Base-by-base conservation (phyloP, 2,113 vertebrate genomes). In the Amazona guildingii region DNA sequence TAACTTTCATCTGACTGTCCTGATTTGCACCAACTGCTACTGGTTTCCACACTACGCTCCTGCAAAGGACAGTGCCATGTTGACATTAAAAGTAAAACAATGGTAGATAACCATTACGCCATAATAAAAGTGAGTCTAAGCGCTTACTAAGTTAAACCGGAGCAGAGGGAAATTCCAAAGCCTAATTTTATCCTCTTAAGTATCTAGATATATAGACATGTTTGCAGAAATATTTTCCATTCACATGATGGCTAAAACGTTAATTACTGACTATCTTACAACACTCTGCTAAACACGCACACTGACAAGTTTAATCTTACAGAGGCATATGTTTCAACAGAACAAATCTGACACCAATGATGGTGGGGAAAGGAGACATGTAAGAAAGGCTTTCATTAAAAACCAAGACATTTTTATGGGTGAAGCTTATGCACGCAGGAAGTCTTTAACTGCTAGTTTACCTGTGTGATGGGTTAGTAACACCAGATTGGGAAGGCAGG, bases 101-200 rank as follows among this genome's bases (percentile, higher is more conserved):
- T n/a, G 55, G 61, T 64, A 86, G 86, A 92, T 61, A 94, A 86
- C 31, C 41, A 83, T 70, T 96, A 94, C 86, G 35, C 25, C 10
- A 18, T n/a, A 88, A 93, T 25, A 83, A 76, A 95, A 88, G 62
- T 17, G 11, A 35, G 63, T n/a, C 28, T 70, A 66, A 67, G 90
- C 83, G 79, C 3, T 76, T 37, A 13, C 46, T 61, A 89, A 86
- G 35, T 88, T 63, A 21, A 88, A 86, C 63, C 92, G 74, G 54
- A 89, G 44, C 57, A 88, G 59, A 84, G 92, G 83, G 92, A 93
- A 95, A 97, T 92, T 95, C 96, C 94, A 91, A 86, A 84, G 74
- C 41, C 88, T 96, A 94, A 95, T 96, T 94, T 94, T 92, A 91
- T 80, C 86, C 90, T 84, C 91, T 76, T 69, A 93, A 95, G 86